Conservation (phyloP, 2,888 invertebrate genomes). For the Barypeithes pellucidus region DNA sequence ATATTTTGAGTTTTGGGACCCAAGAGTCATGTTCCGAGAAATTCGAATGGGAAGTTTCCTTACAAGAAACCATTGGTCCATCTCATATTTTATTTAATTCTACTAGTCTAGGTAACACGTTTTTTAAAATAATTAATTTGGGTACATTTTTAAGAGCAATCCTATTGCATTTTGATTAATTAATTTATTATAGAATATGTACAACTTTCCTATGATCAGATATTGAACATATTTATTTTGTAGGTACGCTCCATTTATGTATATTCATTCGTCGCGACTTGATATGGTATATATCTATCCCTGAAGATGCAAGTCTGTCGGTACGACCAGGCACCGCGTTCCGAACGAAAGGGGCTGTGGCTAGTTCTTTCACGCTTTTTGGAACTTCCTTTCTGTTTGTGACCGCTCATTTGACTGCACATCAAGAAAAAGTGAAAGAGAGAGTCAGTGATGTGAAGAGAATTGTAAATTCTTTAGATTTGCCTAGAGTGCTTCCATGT, state of each 20-base stretch:
- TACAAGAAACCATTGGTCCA: slow-evolving; percentile 95
- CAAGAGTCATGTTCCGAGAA: slow-evolving; percentile 94
- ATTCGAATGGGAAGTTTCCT: slow-evolving; percentile 89
- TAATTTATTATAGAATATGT: slow-evolving; percentile 59
- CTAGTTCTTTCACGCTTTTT: slow-evolving; percentile 92
- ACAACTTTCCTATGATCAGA: too few relatives aligned
- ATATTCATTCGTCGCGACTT: slow-evolving; percentile 93
- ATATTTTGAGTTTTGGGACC: slow-evolving; percentile 93
- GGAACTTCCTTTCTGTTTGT: slow-evolving; percentile 97
- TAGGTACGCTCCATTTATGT: slow-evolving; percentile 88
- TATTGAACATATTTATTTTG: too few relatives aligned
- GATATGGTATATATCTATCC: slow-evolving; percentile 96
- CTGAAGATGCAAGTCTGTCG: slow-evolving; percentile 90
- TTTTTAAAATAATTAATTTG: neutral
- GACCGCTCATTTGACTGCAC: slow-evolving; percentile 95
- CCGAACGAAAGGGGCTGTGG: slow-evolving; percentile 96
- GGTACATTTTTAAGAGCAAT: too few relatives aligned
- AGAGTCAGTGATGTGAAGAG: slow-evolving; percentile 89
- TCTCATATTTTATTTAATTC: slow-evolving; percentile 94
- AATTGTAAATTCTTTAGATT: slow-evolving; percentile 86
- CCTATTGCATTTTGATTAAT: neutral
- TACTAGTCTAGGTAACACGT: slow-evolving; percentile 79
- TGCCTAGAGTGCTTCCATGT: slow-evolving; percentile 86
- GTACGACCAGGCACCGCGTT: slow-evolving; percentile 93
- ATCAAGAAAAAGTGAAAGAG: slow-evolving; percentile 91